Conservation (phyloP, 2,888 invertebrate species). For the Holacanthella duospinosa region DNA sequence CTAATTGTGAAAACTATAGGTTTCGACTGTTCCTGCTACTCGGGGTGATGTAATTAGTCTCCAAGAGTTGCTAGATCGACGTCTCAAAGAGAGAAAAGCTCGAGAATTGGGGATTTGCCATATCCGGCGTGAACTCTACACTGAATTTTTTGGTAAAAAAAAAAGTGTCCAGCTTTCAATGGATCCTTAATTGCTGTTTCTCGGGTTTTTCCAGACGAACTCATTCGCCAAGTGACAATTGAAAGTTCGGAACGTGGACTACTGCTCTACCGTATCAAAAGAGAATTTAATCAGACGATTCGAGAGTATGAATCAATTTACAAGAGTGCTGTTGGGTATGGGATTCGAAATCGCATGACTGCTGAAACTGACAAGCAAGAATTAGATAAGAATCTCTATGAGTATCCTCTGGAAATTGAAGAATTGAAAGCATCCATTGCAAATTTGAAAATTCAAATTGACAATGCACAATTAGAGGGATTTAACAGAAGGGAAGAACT, state of each 20-base stretch:
- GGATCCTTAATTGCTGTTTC: not conserved
- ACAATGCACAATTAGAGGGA: not conserved
- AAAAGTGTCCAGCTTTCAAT: not conserved
- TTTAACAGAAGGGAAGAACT: not conserved
- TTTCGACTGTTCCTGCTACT: slow-evolving; percentile 9
- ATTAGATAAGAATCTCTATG: not conserved
- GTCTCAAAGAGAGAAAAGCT: slow-evolving; percentile 5
- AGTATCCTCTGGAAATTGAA: not conserved
- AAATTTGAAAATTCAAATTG: not conserved
- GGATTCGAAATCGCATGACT: not conserved
- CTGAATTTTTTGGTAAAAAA: not conserved
- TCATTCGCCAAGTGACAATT: slow-evolving; percentile 11
- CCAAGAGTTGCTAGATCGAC: slow-evolving; percentile 7
- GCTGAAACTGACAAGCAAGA: not conserved
- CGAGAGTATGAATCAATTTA: slow-evolving; percentile 1
- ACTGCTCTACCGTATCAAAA: slow-evolving; percentile 1
- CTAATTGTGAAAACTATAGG: no score
- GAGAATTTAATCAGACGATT: slow-evolving; percentile 2
- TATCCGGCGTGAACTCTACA: slow-evolving; percentile 1
- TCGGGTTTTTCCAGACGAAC: slow-evolving; percentile 3
- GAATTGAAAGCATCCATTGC: not conserved
- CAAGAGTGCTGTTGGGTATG: not conserved
- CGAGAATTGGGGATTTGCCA: slow-evolving; percentile 4
- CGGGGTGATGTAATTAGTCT: slow-evolving; percentile 5
- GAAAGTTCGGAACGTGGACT: slow-evolving; percentile 6